Evolutionary conservation across 64 coral and sea anemone species (phyloP), one percentile per base, ranked within the genome.

Genomic region (Anthopleura sola): DNA sequence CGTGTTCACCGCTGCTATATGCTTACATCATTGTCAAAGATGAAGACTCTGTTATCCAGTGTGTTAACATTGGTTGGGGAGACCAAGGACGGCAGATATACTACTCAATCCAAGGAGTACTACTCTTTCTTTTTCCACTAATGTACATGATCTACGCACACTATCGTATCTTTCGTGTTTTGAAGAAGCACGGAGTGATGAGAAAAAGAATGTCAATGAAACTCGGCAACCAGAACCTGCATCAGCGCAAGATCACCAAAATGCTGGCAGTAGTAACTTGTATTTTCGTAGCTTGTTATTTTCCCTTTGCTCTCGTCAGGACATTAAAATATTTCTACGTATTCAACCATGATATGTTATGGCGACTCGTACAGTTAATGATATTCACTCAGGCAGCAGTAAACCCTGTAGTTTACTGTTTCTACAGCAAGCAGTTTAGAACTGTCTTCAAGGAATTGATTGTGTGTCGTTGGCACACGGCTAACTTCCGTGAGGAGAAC

Each of bases 371-470:
- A 5, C 94, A 96, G 75, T 71, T 96, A 13, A 68, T 96, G 90
- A 92, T 96, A 53, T 96, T 92, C 53, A 92, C 84, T 3, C 94
- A 96, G 68, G 91, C 94, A 9, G 90, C 90, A 3, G 88, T 92
- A 8, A 96, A 96, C 31, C 94, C 94, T 2, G 79, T 96, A 26
- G 89, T 96, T 55, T 96, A 96, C 38, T 96, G 94, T 48, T 96
- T 96, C 62, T 96, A 92, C 54, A 93, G 86, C 71, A 84, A 93
- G 56, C 86, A 93, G 91, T 93, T 93, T 85, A 86, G 91, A 4
- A 58, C 55, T 48, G 78, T 85, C 19, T 88, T 88, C 75, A 91
- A 86, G 20, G 84, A 91, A 3, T 81, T 91, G 19, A 19, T 91
- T 6, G 24, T 37, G 38, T 91, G 89, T 55, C 54, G 39, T 11